Percentiles rank a stretch among this genome's conserved stretches.
These are phyloP conservation scores for Amphimedon queenslandica DNA, from an alignment of 37 sponge, comb jelly and placozoan species.

Conservation along the genomic window DNA sequence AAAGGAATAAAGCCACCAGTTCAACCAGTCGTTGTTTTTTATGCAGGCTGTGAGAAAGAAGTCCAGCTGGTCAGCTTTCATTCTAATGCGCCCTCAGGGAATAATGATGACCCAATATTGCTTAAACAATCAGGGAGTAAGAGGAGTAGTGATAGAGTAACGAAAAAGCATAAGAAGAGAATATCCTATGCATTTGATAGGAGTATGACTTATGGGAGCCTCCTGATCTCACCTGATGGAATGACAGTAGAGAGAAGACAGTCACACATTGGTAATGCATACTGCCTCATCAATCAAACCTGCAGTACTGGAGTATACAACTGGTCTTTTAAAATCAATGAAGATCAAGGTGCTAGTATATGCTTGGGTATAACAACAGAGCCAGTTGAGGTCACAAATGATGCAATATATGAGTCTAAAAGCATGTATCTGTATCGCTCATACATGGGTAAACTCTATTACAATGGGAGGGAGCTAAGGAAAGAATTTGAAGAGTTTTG, in stretches of 20 bases:
- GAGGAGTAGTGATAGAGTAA: background rate
- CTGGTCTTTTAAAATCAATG: conserved; percentile 34
- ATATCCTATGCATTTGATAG: conserved; percentile 38
- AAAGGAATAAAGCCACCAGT: conserved; percentile 19
- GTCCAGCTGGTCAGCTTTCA: conserved; percentile 18
- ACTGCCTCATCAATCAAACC: conserved; percentile 21
- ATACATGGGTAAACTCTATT: conserved; percentile 42
- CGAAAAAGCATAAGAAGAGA: background rate
- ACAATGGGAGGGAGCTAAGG: conserved; percentile 16
- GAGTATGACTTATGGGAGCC: background rate
- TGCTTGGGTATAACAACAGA: conserved; percentile 35
- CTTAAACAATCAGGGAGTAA: background rate
- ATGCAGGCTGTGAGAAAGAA: conserved; percentile 57
- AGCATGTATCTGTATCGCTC: conserved; percentile 47
- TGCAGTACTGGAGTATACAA: conserved; percentile 20
- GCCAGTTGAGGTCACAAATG: conserved; percentile 2
- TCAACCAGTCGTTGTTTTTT: conserved; percentile 44
- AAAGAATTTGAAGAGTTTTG: conserved; percentile 44
- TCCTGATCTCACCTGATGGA: conserved; percentile 19
- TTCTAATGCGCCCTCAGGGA: background rate
- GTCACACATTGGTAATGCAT: conserved; percentile 29
- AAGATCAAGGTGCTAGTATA: conserved; percentile 50
- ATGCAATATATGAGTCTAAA: conserved; percentile 19
- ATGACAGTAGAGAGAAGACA: conserved; percentile 14
- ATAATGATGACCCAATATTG: background rate